Evolutionary conservation across 2,113 vertebrate genomes (phyloP).

Genomic region (Pseudonaja textilis): DNA sequence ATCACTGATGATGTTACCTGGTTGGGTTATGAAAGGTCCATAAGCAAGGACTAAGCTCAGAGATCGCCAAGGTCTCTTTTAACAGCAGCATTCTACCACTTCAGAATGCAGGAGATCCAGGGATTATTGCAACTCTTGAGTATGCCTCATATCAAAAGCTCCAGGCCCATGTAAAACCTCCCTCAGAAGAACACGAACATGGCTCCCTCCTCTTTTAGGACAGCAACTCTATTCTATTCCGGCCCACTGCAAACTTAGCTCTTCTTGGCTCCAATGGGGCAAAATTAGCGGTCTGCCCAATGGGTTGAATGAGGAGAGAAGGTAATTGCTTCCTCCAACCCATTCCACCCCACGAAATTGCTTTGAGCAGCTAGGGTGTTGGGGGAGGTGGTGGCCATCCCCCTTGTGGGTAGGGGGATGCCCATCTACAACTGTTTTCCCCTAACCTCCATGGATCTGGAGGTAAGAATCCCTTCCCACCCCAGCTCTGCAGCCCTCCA

Average conservation of each 20-base stretch:
- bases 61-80: not conserved
- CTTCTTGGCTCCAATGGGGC: not conserved
- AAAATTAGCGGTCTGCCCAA: not conserved
- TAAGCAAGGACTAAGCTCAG: not conserved
- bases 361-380: conserved; percentile 1
- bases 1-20: not conserved
- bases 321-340: not conserved
- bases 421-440: conserved; percentile 18
- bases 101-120: not conserved
- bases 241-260: not conserved
- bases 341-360: not conserved
- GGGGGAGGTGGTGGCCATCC: conserved; percentile 15
- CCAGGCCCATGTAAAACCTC: not conserved
- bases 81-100: not conserved
- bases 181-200: not conserved
- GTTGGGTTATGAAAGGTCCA: not conserved
- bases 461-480: conserved; percentile 21
- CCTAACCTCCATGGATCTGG: conserved; percentile 29
- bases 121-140: not conserved
- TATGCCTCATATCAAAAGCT: not conserved
- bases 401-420: not conserved
- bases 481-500: conserved; percentile 14
- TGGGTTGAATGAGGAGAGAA: not conserved
- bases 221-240: not conserved
- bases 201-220: not conserved